These are phyloP conservation scores for Parnassius orleans DNA, from an alignment of 2,888 invertebrate genomes.

Conservation along the genomic window DNA sequence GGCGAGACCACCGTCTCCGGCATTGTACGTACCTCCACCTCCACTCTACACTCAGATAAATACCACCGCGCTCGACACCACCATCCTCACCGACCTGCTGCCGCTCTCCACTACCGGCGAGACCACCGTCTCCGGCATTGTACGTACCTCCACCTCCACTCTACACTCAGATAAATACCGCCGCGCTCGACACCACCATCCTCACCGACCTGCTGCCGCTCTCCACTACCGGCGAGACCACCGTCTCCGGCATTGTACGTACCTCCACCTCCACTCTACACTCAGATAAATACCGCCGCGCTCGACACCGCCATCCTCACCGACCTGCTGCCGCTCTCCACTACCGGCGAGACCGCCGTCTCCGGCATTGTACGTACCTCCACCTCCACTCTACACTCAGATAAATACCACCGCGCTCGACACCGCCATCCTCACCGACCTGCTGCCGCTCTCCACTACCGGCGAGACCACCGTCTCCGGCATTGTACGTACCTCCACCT, in stretches of 20 bases:
- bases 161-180: conserved; percentile 81
- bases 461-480: no score
- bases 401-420: conserved; percentile 85
- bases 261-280: conserved; percentile 48
- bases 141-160: conserved; percentile 87
- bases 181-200: conserved; percentile 93
- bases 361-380: no score
- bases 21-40: conserved; percentile 84
- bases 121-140: conserved; percentile 93
- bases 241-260: no score
- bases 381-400: no score
- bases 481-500: no score
- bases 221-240: no score
- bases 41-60: background rate
- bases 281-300: no score
- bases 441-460: conserved; percentile 45
- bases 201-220: conserved; percentile 85
- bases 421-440: conserved; percentile 93
- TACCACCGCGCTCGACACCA: conserved; percentile 87
- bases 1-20: conserved; percentile 94
- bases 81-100: conserved; percentile 92
- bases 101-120: conserved; percentile 93
- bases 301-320: no score
- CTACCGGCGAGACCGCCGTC: no score
- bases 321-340: no score